These are phyloP conservation scores for Lepidurus apus DNA, from an alignment of 1,140 invertebrate species.

Conservation along the genomic window DNA sequence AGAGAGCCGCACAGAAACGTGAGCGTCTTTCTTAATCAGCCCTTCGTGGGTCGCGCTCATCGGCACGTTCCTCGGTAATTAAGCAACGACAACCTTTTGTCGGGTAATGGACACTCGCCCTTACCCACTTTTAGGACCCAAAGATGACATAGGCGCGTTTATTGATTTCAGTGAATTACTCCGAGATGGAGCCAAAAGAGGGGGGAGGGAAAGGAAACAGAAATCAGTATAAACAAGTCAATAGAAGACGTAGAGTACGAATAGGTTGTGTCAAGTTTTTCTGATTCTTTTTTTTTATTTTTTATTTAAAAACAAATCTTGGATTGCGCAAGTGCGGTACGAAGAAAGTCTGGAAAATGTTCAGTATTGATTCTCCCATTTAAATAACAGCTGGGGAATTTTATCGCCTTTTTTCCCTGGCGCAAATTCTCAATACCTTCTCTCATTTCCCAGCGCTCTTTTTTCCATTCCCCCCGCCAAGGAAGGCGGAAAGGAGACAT, in stretches of 20 bases:
- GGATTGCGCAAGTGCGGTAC: not conserved
- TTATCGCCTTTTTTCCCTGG: not conserved
- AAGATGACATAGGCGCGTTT: too few species aligned
- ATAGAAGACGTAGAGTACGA: too few species aligned
- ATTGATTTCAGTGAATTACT: too few species aligned
- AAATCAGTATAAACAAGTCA: too few species aligned
- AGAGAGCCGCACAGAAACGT: slow-evolving; percentile 12
- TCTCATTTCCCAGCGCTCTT: not conserved
- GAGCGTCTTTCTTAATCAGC: slow-evolving; percentile 12
- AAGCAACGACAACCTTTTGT: slow-evolving; percentile 2
- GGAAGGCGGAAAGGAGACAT: too few species aligned
- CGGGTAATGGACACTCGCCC: too few species aligned
- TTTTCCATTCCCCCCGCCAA: not conserved
- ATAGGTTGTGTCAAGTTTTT: not conserved
- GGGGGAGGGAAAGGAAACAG: too few species aligned
- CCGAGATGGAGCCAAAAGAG: too few species aligned
- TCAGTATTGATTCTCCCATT: slow-evolving; percentile 19
- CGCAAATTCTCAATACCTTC: not conserved
- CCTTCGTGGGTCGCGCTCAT: not conserved
- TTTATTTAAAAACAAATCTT: not conserved
- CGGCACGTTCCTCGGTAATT: slow-evolving; percentile 7
- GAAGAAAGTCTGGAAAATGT: slow-evolving; percentile 5
- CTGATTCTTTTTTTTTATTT: not conserved
- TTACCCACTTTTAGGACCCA: too few species aligned
- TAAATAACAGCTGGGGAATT: slow-evolving; percentile 16